phyloP scores from a whole-genome alignment of 2,797 vertebrate species.

The Pantherophis alleghaniensis region DNA sequence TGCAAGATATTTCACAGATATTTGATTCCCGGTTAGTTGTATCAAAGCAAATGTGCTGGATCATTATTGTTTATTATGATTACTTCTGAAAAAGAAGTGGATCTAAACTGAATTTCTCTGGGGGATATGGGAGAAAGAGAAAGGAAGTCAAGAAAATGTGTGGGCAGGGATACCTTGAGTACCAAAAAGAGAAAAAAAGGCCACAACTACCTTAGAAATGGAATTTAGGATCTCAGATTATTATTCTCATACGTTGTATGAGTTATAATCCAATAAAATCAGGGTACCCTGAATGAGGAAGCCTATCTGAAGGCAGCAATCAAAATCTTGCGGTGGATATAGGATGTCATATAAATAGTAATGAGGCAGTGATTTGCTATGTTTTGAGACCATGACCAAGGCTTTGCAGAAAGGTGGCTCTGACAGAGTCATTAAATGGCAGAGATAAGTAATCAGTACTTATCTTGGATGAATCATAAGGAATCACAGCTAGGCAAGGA shows the following conservation, averaged over 20 bases:
- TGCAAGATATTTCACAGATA: conserved; percentile 7
- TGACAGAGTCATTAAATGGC: background rate
- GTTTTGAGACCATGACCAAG: background rate
- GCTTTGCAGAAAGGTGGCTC: background rate
- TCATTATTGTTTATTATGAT: background rate
- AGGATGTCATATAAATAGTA: background rate
- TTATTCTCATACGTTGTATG: no score
- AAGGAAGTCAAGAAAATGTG: background rate
- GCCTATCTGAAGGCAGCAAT: background rate
- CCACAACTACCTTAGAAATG: background rate
- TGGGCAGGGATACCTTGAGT: background rate
- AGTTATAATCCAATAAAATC: background rate
- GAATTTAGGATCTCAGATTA: background rate
- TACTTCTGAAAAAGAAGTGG: background rate
- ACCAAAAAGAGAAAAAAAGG: no score
- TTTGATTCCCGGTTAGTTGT: background rate
- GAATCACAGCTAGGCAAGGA: background rate
- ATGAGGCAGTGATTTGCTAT: background rate
- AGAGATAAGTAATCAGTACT: background rate
- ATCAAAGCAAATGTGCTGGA: background rate
- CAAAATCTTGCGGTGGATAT: background rate
- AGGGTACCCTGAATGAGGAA: background rate
- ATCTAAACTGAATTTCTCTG: background rate
- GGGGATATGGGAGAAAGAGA: background rate
- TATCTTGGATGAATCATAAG: background rate